Percentiles rank a stretch among this genome's conserved stretches.
These are phyloP conservation scores for Danaus plexippus DNA, from an alignment of 1,140 invertebrate genomes.

Conservation along the genomic window DNA sequence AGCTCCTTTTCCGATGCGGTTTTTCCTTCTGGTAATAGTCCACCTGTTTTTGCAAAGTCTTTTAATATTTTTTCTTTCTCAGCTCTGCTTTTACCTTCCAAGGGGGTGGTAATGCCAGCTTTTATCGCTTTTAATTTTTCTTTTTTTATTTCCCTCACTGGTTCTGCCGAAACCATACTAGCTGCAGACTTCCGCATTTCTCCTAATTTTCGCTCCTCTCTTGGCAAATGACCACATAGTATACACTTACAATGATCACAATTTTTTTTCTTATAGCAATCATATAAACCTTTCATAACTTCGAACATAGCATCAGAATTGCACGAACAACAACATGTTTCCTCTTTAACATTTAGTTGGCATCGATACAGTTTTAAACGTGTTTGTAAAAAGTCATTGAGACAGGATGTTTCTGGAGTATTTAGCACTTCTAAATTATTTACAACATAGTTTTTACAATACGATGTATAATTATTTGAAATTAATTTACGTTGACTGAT, in stretches of 20 bases:
- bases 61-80: constrained; percentile 16
- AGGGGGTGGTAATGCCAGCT: too few species aligned
- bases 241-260: constrained; percentile 52
- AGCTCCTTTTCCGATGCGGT: too few species aligned
- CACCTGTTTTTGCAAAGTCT: not conserved
- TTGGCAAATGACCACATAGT: constrained; percentile 39
- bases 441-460: too few species aligned
- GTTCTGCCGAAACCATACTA: not conserved
- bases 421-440: too few species aligned
- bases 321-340: constrained; percentile 47
- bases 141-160: too few species aligned
- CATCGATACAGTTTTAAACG: constrained; percentile 39
- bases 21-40: too few species aligned
- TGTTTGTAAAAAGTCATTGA: constrained; percentile 3
- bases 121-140: too few species aligned
- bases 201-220: constrained; percentile 32
- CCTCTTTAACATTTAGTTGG: constrained; percentile 36
- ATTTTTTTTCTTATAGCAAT: constrained; percentile 55
- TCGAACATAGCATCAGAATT: constrained; percentile 57
- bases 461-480: too few species aligned
- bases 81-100: not conserved
- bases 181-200: constrained; percentile 29
- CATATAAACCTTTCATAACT: constrained; percentile 54
- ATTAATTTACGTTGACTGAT: too few species aligned
- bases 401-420: too few species aligned